phyloP scores from a whole-genome alignment of 2,113 vertebrate genomes.

The Okapia johnstoni region DNA sequence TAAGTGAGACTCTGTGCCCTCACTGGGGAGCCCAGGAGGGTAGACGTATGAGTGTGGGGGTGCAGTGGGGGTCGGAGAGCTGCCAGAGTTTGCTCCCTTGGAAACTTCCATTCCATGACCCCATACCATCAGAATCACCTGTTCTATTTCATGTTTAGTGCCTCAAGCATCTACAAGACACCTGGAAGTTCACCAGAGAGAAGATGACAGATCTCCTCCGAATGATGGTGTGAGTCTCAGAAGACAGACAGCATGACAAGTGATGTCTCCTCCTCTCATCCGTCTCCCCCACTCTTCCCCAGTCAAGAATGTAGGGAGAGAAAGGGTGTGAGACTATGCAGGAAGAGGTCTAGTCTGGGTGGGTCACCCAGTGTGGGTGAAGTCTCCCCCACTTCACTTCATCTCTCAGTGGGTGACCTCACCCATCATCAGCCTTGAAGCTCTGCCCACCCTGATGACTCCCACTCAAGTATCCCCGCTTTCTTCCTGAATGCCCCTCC shows the following conservation, averaged over 20 bases:
- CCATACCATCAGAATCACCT: neutral
- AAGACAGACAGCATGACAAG: neutral
- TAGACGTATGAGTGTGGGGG: neutral
- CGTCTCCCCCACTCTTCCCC: neutral
- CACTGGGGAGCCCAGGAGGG: neutral
- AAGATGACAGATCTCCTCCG: neutral
- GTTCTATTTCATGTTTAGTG: neutral
- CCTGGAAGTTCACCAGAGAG: neutral
- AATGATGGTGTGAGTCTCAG: neutral
- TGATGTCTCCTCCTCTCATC: accelerated
- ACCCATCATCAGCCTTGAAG: neutral
- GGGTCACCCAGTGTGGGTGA: neutral
- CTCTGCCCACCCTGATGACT: neutral
- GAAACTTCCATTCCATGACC: neutral
- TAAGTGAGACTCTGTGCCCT: neutral
- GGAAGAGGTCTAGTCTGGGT: neutral
- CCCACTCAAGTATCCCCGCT: too few species aligned
- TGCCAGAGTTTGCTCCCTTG: neutral
- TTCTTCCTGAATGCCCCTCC: neutral
- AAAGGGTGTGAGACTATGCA: accelerated
- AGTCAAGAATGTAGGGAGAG: neutral
- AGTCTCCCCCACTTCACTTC: accelerated
- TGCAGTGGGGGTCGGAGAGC: too few species aligned
- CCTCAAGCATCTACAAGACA: too few species aligned
- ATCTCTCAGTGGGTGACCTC: neutral